Percentiles rank a stretch among this genome's conserved stretches.
Evolutionary conservation across 2,797 vertebrate species (phyloP).

Genomic region (Helarctos malayanus): DNA sequence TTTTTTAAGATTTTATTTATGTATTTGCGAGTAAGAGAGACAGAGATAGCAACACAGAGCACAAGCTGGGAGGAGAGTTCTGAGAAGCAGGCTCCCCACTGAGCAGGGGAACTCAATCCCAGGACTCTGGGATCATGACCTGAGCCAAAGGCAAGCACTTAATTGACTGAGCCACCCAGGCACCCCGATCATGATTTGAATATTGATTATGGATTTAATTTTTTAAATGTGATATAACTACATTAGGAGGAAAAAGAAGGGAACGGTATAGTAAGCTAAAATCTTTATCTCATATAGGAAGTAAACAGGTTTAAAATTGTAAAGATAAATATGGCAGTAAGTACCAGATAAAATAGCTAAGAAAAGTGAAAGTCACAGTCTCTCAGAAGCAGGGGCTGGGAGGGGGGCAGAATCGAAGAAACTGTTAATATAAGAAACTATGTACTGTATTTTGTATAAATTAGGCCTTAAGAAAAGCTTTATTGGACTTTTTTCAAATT

Average conservation of each 20-base stretch:
- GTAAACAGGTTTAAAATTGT: constrained; percentile 15
- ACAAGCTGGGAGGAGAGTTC: background rate
- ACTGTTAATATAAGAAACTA: constrained; percentile 14
- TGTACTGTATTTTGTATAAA: constrained; percentile 3
- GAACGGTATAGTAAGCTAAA: constrained; percentile 44
- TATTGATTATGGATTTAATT: background rate
- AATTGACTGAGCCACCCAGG: background rate
- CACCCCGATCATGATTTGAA: background rate
- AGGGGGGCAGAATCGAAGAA: background rate
- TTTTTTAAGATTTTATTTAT: background rate
- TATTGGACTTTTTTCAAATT: constrained; percentile 54
- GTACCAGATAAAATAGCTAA: constrained; percentile 24
- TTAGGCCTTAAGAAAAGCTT: constrained; percentile 59
- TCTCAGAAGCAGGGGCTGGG: background rate
- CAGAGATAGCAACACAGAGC: background rate
- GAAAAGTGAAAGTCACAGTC: background rate
- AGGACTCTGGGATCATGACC: background rate
- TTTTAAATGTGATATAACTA: constrained; percentile 16
- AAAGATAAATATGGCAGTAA: constrained; percentile 51
- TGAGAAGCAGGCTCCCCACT: background rate
- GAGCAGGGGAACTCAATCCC: background rate
- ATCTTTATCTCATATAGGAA: constrained; percentile 38
- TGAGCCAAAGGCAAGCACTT: background rate
- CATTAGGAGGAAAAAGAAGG: background rate
- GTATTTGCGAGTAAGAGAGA: background rate